These are phyloP conservation scores for Drosophila longiperda DNA, from an alignment of 2,888 invertebrate genomes.

Conservation along the genomic window DNA sequence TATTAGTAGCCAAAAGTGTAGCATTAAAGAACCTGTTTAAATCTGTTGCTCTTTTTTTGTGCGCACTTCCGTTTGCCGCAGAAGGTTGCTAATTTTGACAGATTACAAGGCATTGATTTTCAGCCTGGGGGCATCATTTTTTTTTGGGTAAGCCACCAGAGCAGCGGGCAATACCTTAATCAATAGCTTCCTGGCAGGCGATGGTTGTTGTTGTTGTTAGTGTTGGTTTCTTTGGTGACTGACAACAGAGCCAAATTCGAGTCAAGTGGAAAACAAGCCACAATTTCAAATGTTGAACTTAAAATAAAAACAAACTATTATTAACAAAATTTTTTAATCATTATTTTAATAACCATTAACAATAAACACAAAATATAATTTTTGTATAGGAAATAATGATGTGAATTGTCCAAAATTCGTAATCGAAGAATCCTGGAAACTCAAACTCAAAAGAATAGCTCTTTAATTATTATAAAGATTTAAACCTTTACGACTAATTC, in stretches of 20 bases:
- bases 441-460: no score
- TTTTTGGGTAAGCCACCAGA: conserved; percentile 58
- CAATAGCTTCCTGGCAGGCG: conserved; percentile 63
- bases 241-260: conserved; percentile 13
- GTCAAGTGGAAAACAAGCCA: conserved; percentile 6
- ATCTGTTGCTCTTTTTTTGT: conserved; percentile 55
- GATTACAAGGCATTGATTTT: conserved; percentile 73
- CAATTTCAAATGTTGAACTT: conserved; percentile 24
- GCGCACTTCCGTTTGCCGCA: conserved; percentile 67
- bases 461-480: no score
- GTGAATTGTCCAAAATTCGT: no score
- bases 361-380: no score
- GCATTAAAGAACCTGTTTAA: conserved; percentile 73
- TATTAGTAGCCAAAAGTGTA: conserved; percentile 31
- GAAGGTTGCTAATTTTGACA: conserved; percentile 75
- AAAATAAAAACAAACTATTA: neutral
- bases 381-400: no score
- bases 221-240: conserved; percentile 47
- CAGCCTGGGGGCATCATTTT: conserved; percentile 21
- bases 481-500: neutral
- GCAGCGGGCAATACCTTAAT: conserved; percentile 57
- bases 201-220: conserved; percentile 27
- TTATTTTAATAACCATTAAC: no score
- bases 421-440: no score
- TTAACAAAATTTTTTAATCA: neutral